Conservation (phyloP, 1,140 invertebrate genomes). For the Zaprionus gabonicus region DNA sequence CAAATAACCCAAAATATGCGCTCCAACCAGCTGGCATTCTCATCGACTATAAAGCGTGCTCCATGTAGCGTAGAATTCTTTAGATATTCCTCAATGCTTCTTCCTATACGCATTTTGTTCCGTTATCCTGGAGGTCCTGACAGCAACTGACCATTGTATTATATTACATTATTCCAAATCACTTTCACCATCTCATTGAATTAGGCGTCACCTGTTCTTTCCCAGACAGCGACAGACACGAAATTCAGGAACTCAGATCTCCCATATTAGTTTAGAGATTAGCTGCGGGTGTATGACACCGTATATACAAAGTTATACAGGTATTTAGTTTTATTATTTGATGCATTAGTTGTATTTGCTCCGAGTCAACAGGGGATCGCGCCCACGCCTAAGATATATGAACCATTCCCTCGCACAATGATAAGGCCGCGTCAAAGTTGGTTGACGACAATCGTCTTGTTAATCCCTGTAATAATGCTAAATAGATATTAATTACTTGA, state of each 20-base stretch:
- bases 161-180: background rate
- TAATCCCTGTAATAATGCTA: slow-evolving; percentile 18
- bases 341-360: slow-evolving; percentile 10
- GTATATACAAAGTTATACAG: background rate
- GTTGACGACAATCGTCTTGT: slow-evolving; percentile 1
- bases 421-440: slow-evolving; percentile 5
- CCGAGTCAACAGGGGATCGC: slow-evolving; percentile 9
- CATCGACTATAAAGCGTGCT: slow-evolving; percentile 86
- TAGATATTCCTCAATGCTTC: slow-evolving; percentile 79
- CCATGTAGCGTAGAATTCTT: slow-evolving; percentile 86
- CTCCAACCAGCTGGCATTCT: slow-evolving; percentile 85
- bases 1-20: slow-evolving; percentile 88
- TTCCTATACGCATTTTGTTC: slow-evolving; percentile 46
- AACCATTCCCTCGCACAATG: background rate
- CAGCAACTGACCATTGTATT: slow-evolving; percentile 13
- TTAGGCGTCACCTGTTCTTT: slow-evolving; percentile 42
- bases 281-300: background rate
- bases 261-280: slow-evolving; percentile 22
- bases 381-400: background rate
- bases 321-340: slow-evolving; percentile 11
- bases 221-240: slow-evolving; percentile 43
- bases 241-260: slow-evolving; percentile 10
- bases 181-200: slow-evolving; percentile 30
- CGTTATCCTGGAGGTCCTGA: background rate
- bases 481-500: background rate